Percentiles rank a stretch among this genome's conserved stretches.
These are phyloP conservation scores for Tipula lateralis DNA, from an alignment of 2,888 invertebrate species.

Conservation along the genomic window DNA sequence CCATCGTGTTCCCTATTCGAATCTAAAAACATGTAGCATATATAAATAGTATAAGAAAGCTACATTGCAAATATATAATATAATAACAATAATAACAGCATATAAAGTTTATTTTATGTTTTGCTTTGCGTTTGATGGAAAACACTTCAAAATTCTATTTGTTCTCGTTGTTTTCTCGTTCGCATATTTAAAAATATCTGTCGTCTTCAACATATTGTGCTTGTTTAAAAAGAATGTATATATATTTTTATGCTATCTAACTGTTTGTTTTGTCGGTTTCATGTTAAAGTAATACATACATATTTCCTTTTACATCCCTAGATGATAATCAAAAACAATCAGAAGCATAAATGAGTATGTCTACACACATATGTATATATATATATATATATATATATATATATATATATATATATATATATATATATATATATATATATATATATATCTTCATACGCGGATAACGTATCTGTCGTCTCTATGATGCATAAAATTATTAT, in stretches of 20 bases:
- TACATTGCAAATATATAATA: neutral
- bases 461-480: too few relatives aligned
- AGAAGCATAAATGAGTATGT: neutral
- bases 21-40: neutral
- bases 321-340: neutral
- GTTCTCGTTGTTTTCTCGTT: neutral
- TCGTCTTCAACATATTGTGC: neutral
- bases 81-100: neutral
- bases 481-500: neutral
- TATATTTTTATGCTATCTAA: neutral
- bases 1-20: neutral
- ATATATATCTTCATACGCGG: too few relatives aligned
- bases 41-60: neutral
- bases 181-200: neutral
- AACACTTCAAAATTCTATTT: neutral
- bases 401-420: too few relatives aligned
- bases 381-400: neutral
- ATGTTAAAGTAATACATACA: neutral
- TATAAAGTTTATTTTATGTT: neutral
- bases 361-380: neutral
- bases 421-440: too few relatives aligned
- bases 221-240: neutral
- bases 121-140: slow-evolving; percentile 13
- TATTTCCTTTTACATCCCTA: neutral
- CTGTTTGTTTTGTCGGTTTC: neutral